Conservation (phyloP, 2,113 vertebrate genomes). For the Macroglossus sobrinus region DNA sequence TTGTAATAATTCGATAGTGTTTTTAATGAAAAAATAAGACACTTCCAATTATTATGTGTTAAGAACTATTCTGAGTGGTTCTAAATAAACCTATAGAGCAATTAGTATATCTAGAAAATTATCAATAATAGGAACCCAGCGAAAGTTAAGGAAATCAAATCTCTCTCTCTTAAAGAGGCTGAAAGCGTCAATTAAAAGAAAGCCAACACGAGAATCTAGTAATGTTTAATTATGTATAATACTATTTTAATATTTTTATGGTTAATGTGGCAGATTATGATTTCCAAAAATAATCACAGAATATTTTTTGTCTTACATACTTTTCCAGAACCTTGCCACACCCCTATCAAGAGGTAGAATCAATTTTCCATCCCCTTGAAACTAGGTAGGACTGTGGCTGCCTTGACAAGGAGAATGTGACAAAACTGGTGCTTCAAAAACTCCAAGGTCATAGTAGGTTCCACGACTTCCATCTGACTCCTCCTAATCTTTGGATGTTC, state of each 20-base stretch:
- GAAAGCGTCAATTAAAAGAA: not conserved
- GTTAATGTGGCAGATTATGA: not conserved
- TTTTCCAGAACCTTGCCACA: not conserved
- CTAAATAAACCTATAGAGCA: not conserved
- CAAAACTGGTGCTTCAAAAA: not conserved
- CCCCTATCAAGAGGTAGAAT: not conserved
- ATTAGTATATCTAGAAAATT: not conserved
- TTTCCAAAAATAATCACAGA: not conserved
- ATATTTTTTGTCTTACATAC: not conserved
- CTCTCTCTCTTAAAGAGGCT: not conserved
- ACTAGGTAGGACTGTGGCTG: not conserved
- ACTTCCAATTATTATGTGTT: not conserved
- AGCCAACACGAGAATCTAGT: not conserved
- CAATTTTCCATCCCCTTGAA: not conserved
- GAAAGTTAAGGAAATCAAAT: not conserved
- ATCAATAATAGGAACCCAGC: not conserved
- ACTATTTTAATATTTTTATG: not conserved
- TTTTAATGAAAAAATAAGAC: not conserved
- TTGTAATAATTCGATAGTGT: not conserved
- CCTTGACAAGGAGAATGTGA: not conserved
- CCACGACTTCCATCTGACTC: not conserved
- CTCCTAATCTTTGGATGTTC: not conserved
- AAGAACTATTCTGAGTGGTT: not conserved
- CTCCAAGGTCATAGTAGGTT: not conserved
- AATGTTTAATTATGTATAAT: not conserved